Evolutionary conservation across 2,113 vertebrate species (phyloP), one percentile per base, ranked within the genome.

Genomic region (Phylloscopus trochilus): DNA sequence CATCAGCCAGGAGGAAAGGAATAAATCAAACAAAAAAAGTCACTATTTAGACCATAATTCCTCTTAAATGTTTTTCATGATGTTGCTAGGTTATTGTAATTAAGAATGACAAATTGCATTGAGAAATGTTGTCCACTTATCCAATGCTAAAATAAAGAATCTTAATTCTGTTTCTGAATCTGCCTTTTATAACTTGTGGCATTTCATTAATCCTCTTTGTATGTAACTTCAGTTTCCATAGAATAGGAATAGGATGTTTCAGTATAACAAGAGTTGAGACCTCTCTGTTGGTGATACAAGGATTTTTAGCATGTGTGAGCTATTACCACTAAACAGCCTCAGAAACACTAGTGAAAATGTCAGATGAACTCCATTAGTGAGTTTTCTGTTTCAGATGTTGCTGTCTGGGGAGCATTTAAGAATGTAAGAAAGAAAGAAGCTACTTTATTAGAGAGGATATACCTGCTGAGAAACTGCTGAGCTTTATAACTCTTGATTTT

Each of bases 331-430:
- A 69, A 88, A 90, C 2, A 74, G 46, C 55, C 23, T 87, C 33
- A 35, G 59, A 94, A 94, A 81, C 18, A n/a, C 59, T 20, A 47
- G 43, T 77, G 83, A 83, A 86, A 89, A 95, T 86, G 51, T 46
- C 68, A 83, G 72, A 66, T 10, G 23, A 84, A 86, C 51, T 86
- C 68, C n/a, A 72, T 89, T 75, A 67, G 62, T 55, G 73, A 87
- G 64, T 83, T 35, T 83, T 83, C 35, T 41, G 33, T 64, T 92
- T 83, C 69, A 47, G 56, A 75, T 69, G 64, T 74, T 91, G 76
- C 80, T 37, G 66, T 75, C 69, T 89, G 69, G 76, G 92, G 91
- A 89, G 28, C 44, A 72, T 78, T 93, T 87, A 87, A 78, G 76
- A 90, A 49, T 0, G 1, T 78, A 87, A 92, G 46, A 30, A 80